Evolutionary conservation across 2,113 vertebrate genomes (phyloP), one percentile per base, ranked within the genome.

Genomic region (Tautogolabrus adspersus): DNA sequence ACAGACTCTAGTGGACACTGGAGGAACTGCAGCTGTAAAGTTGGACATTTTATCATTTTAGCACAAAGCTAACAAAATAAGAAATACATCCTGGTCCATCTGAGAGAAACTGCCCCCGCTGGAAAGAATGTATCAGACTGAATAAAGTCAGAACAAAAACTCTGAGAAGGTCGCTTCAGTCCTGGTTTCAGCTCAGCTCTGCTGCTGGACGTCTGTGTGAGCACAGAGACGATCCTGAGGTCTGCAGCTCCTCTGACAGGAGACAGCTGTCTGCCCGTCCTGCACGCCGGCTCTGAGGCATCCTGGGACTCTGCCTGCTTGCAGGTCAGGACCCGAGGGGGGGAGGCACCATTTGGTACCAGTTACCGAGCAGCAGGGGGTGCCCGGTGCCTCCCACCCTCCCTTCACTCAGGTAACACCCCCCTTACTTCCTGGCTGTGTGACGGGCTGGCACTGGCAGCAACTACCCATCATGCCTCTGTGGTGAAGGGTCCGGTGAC

Each of bases 251-350:
- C 82, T 66, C 87, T 94, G 94, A 94, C 93, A 94, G 91, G 82
- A 94, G 94, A 92, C 94, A 95, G 93, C 93, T 94, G 93, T 86
- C 91, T 84, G 87, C 84, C 90, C 90, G 73, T 94, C 93, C 93
- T 93, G 86, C 85, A 84, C 88, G 87, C 64, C 84, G 57, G 81
- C 89, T 82, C 77, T 83, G 87, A 92, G 88, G 83, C 68, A 86
- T 92, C 90, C 91, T 90, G 89, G 91, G 92, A 95, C 85, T 64
- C 79, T 84, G 84, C 87, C 90, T 77, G 83, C 85, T 87, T 70
- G 67, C 74, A 88, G 93, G 93, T 92, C 93, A 94, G 72, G 92
- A 87, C 92, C 86, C 92, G 73, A 69, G n/a, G 86, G 90, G 87
- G 86, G 83, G 85, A 88, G 89, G 77, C 86, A 91, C 93, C 94